Base-by-base conservation (phyloP, 2,113 vertebrate species). In the Columba livia region DNA sequence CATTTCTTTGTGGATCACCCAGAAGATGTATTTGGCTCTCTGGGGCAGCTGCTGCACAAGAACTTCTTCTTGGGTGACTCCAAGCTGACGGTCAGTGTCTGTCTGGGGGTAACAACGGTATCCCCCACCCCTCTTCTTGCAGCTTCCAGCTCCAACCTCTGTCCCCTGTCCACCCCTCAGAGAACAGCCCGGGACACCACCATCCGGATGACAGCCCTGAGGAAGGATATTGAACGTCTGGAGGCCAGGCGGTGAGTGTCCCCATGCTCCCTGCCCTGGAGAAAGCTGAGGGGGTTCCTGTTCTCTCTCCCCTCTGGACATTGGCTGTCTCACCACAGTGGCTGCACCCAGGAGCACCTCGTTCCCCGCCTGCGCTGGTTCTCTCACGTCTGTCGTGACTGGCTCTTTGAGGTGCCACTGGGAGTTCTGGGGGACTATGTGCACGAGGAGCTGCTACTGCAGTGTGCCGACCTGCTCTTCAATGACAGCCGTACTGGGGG, bases 1-100 rank as follows among this genome's bases (percentile, higher is more conserved):
- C 82, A 95, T 67, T 96, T 96, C 66, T 96, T 96, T 29, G 53
- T 94, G 88, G 94, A 96, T 88, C 94, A 96, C 66, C 94, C 96
- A 0, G 94, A 96, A 74, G 96, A 96, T 0, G 96, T 88, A 0
- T 96, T 96, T 78, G 94, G 94, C 11, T 90, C 96, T 14, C 23
- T 96, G 65, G 96, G 96, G 25, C 74, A 0, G 24, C 48, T 96
- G 74, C 79, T 96, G 57, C 94, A 94, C 82, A 78, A 88, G 57
- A 96, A 95, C 65, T 94, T 96, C 57, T 5, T 89, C 38, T 42
- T 96, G 25, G 94, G 93, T 11, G 53, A 94, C n/a, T 87, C 93
- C 19, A 53, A 15, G 11, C 53, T 95, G 79, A 79, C 3, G 53
- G 96, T 96, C 42, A 51, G 29, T 71, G 25, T n/a, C 18, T 1